phyloP scores from a whole-genome alignment of 1,140 invertebrate genomes.

The Pogonomyrmex barbatus region DNA sequence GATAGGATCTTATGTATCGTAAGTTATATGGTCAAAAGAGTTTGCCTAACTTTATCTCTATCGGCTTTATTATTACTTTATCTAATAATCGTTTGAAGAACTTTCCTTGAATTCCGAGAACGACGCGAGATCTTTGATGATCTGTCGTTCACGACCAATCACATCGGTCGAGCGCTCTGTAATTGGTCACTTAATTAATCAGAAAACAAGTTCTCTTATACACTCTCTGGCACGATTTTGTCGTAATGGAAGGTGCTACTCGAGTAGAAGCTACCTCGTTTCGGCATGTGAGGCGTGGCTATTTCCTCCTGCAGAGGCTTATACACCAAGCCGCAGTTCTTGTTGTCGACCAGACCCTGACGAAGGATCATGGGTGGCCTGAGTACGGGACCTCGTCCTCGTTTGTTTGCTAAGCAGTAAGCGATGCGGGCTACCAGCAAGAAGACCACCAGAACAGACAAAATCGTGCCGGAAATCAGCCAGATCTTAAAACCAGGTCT shows the following conservation, averaged over 20 bases:
- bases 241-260: slow-evolving; percentile 89
- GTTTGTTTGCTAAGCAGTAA: slow-evolving; percentile 78
- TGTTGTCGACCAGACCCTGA: slow-evolving; percentile 82
- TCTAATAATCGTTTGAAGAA: slow-evolving; percentile 28
- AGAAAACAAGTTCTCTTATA: slow-evolving; percentile 78
- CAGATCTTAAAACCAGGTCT: slow-evolving; percentile 39
- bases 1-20: neutral
- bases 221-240: slow-evolving; percentile 88
- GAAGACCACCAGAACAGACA: slow-evolving; percentile 76
- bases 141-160: neutral
- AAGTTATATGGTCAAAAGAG: neutral
- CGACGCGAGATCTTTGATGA: neutral
- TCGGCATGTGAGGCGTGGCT: slow-evolving; percentile 84
- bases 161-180: neutral
- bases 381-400: slow-evolving; percentile 81
- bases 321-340: slow-evolving; percentile 85
- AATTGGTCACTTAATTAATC: slow-evolving; percentile 41
- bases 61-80: neutral
- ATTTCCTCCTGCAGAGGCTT: slow-evolving; percentile 86
- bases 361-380: slow-evolving; percentile 83
- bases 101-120: slow-evolving; percentile 20
- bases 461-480: slow-evolving; percentile 75
- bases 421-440: slow-evolving; percentile 76
- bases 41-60: neutral
- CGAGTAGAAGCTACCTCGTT: slow-evolving; percentile 87